Conservation (phyloP, 2,888 invertebrate species). For the Pycnomerus fuliginosus region DNA sequence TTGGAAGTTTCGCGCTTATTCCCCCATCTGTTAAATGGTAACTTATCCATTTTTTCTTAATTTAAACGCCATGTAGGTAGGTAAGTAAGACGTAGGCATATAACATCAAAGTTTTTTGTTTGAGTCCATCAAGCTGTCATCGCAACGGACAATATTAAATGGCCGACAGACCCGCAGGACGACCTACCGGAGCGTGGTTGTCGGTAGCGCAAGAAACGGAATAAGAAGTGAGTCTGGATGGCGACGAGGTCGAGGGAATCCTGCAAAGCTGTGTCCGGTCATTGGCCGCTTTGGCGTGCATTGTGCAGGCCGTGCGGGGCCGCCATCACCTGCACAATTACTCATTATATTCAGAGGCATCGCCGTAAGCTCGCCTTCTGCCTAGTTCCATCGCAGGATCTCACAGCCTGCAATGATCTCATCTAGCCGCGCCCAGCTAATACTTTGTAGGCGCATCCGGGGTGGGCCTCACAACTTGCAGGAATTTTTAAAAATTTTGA, state of each 20-base stretch:
- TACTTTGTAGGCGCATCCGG: constrained; percentile 10
- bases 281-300: constrained; percentile 35
- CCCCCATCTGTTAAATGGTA: constrained; percentile 1
- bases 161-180: constrained; percentile 4
- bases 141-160: too few species aligned
- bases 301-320: constrained; percentile 28
- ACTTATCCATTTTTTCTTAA: background rate
- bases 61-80: background rate
- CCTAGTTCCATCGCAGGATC: constrained; percentile 16
- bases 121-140: background rate
- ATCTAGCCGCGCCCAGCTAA: constrained; percentile 15
- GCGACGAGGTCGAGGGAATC: constrained; percentile 26
- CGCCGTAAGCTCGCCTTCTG: constrained; percentile 22
- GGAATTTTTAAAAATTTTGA: too few species aligned
- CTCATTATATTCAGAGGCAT: constrained; percentile 33
- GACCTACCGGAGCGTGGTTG: constrained; percentile 19
- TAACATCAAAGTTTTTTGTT: background rate
- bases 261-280: constrained; percentile 31
- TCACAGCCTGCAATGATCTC: constrained; percentile 11
- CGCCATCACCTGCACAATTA: constrained; percentile 34
- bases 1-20: constrained; percentile 3
- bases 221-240: constrained; percentile 26
- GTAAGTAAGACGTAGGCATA: background rate
- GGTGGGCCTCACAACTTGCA: too few species aligned
- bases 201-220: constrained; percentile 19